Conservation (phyloP, 2,797 vertebrate species). For the Masticophis lateralis region DNA sequence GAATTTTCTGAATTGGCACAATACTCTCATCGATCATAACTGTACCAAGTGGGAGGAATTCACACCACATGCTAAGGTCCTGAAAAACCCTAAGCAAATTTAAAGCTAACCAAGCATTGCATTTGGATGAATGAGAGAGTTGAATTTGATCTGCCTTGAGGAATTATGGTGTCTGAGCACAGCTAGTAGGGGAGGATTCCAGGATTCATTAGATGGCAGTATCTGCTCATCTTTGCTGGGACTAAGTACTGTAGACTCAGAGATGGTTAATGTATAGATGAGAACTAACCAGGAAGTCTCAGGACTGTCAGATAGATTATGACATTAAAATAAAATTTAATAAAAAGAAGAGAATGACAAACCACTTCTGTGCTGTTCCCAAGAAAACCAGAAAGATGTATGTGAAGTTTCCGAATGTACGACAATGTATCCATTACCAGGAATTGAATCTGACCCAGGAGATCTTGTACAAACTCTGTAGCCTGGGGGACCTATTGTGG, state of each 20-base stretch:
- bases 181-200: background rate
- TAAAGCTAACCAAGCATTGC: background rate
- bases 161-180: background rate
- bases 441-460: background rate
- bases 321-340: background rate
- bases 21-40: background rate
- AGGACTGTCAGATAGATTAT: background rate
- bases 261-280: background rate
- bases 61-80: background rate
- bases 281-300: background rate
- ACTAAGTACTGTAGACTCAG: background rate
- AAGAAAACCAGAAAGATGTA: background rate
- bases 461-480: background rate
- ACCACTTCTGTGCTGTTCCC: background rate
- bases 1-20: background rate
- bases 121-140: background rate
- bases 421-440: background rate
- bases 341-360: background rate
- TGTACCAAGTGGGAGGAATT: background rate
- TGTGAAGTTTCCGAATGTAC: no score
- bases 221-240: background rate
- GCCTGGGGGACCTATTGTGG: background rate
- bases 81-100: background rate
- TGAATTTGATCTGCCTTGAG: background rate
- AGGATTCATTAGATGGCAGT: background rate